Base-by-base conservation (phyloP, 2,888 invertebrate species). In the Tiphia femorata region DNA sequence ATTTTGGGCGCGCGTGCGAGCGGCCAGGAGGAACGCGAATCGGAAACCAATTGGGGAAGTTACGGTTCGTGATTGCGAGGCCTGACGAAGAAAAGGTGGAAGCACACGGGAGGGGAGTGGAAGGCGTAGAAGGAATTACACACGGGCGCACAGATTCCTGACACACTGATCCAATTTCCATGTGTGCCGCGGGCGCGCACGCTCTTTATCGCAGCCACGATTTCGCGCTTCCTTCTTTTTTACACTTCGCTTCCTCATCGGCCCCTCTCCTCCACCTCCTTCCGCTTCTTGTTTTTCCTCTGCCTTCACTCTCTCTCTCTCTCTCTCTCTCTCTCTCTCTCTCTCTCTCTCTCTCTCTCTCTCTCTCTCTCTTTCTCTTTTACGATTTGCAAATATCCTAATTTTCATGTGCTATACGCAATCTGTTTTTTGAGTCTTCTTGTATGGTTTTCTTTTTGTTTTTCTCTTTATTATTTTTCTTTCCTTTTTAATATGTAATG, bases 121-220 rank as follows among this genome's bases (percentile, higher is more conserved):
- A 14, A 37, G 3, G 37, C 12, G 38, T 25, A 35, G 17, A 17
- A 35, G n/a, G n/a, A 49, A 44, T 49, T 25, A 17, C 44, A 25
- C 29, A 30, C 44, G 21, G 19, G 33, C 33, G 33, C 1, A 27
- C 47, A 17, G 20, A 14, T 33, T 29, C 23, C 33, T 70, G 68
- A 64, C 70, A 70, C 42, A 64, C 54, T 68, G 38, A 64, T 70
- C 68, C 54, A 66, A 68, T 70, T 68, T 70, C 63, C 61, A 52
- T 41, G 58, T 42, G 41, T 52, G 44, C 49, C 49, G 37, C 33
- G 25, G 29, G 19, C 30, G 27, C 37, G 35, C n/a, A n/a, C n/a
- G 43, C 49, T 50, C n/a, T n/a, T n/a, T 50, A 54, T 67, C 60
- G 29, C 43, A 37, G 33, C 16, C 23, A 30, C 40, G 49, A 53